phyloP scores from a whole-genome alignment of 2,888 invertebrate species.

The Unio delphinus region DNA sequence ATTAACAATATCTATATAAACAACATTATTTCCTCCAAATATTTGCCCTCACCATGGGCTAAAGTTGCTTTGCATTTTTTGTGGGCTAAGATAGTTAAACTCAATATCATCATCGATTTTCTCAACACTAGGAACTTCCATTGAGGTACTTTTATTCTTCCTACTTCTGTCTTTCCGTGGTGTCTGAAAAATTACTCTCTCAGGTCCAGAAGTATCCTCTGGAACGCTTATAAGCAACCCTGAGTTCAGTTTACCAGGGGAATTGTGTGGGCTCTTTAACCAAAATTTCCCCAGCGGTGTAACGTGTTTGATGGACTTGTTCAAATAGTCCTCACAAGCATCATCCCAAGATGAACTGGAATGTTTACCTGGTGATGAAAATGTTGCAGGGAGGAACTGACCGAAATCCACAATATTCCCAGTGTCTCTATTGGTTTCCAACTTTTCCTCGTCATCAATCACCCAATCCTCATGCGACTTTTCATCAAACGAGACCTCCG shows the following conservation, averaged over 20 bases:
- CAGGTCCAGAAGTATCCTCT: background rate
- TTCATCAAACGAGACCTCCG: slow-evolving; percentile 42
- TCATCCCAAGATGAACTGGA: slow-evolving; percentile 57
- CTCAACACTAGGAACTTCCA: slow-evolving; percentile 15
- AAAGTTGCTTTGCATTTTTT: slow-evolving; percentile 27
- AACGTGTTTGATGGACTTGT: slow-evolving; percentile 20
- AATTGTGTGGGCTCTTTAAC: slow-evolving; percentile 2
- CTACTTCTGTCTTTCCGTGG: slow-evolving; percentile 1
- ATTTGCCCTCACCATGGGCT: slow-evolving; percentile 22
- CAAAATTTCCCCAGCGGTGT: too few species aligned
- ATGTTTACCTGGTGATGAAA: slow-evolving; percentile 52
- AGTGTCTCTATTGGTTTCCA: slow-evolving; percentile 5
- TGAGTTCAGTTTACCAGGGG: slow-evolving; percentile 7
- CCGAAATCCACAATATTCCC: slow-evolving; percentile 16
- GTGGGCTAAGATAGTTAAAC: slow-evolving; percentile 50
- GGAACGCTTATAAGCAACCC: too few species aligned
- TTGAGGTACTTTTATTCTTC: slow-evolving; percentile 3
- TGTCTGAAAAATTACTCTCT: slow-evolving; percentile 3
- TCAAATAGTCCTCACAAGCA: slow-evolving; percentile 49
- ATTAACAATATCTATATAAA: too few species aligned
- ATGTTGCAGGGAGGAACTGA: slow-evolving; percentile 12
- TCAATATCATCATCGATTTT: slow-evolving; percentile 45
- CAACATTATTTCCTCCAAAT: slow-evolving; percentile 3
- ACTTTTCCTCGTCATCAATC: slow-evolving; percentile 25
- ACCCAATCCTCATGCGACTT: slow-evolving; percentile 47